phyloP scores from a whole-genome alignment of 2,797 vertebrate genomes.

The Acanthornis magna region DNA sequence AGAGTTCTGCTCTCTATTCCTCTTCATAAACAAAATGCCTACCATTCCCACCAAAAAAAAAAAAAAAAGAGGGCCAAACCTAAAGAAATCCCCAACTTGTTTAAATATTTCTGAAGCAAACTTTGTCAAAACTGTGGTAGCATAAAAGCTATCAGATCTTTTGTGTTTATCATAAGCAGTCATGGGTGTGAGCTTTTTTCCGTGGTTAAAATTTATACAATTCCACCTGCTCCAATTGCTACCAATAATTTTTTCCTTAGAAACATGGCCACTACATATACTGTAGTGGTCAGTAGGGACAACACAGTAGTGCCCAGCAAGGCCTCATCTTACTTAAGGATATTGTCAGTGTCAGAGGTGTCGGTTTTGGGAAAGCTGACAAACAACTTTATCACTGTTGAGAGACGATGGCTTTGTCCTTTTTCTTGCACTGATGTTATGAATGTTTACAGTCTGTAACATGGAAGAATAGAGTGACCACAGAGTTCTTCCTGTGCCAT shows the following conservation, averaged over 20 bases:
- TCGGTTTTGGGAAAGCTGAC: background rate
- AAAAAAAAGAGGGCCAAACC: no score
- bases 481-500: background rate
- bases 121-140: background rate
- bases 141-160: background rate
- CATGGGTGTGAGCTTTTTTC: background rate
- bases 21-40: background rate
- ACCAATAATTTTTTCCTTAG: background rate
- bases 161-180: background rate
- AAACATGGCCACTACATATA: background rate
- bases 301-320: background rate
- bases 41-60: background rate
- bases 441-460: background rate
- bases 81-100: background rate
- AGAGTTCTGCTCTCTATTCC: background rate
- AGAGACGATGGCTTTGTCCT: background rate
- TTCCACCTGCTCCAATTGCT: background rate
- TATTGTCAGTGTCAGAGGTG: background rate
- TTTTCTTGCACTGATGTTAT: background rate
- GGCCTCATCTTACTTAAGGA: background rate
- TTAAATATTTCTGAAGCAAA: rapidly evolving
- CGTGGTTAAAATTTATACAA: background rate
- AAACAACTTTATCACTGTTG: background rate
- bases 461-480: background rate
- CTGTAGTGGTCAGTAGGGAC: background rate